Percentiles rank a stretch among this genome's conserved stretches.
Evolutionary conservation across 2,113 vertebrate species (phyloP).

Genomic region (Numenius arquata): DNA sequence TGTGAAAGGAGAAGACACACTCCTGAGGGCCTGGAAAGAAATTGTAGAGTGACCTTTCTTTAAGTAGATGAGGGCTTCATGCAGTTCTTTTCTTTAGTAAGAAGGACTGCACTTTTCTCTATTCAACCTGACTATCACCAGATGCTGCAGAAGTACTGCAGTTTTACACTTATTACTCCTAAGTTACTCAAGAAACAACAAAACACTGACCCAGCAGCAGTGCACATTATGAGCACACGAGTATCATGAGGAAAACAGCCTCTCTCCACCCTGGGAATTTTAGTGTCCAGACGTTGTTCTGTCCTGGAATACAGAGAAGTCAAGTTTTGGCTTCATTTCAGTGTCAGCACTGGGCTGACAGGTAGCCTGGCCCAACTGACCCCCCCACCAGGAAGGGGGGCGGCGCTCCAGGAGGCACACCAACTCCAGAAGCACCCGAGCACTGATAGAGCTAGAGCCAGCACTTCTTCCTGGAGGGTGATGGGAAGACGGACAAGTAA

Average conservation of each 20-base stretch:
- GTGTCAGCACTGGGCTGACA: not conserved
- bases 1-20: not conserved
- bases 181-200: not conserved
- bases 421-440: not conserved
- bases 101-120: not conserved
- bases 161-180: not conserved
- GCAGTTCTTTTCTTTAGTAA: not conserved
- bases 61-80: not conserved
- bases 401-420: not conserved
- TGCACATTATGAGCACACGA: fast-evolving
- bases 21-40: not conserved
- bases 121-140: not conserved
- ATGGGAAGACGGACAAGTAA: not conserved
- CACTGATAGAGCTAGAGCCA: not conserved
- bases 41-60: no score
- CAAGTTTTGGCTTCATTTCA: not conserved
- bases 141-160: not conserved
- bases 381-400: not conserved
- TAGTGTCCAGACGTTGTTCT: not conserved
- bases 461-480: not conserved
- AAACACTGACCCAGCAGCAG: not conserved
- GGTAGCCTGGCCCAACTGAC: not conserved
- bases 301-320: fast-evolving
- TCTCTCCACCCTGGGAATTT: not conserved
- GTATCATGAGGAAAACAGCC: fast-evolving